Conservation (phyloP, 2,888 invertebrate species). For the Acrocyrtus sp. region DNA sequence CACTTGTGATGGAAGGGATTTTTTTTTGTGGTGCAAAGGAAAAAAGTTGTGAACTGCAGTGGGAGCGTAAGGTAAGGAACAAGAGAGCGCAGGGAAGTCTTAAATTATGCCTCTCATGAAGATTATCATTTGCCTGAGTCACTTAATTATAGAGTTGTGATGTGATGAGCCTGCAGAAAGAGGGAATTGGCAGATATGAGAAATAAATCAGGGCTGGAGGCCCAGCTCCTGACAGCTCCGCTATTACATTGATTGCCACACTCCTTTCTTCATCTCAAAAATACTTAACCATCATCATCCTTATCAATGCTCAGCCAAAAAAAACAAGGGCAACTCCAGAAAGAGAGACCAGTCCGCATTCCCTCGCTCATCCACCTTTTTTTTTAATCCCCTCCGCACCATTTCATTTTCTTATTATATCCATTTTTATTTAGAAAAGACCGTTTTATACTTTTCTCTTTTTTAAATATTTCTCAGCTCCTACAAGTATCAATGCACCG, state of each 20-base stretch:
- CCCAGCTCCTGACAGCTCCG: constrained; percentile 52
- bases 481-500: too few species aligned
- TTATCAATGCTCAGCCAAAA: constrained; percentile 10
- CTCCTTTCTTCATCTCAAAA: constrained; percentile 51
- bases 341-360: too few species aligned
- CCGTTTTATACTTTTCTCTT: too few species aligned
- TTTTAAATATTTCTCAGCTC: too few species aligned
- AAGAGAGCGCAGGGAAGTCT: constrained; percentile 46
- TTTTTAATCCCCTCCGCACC: too few species aligned
- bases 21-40: too few species aligned
- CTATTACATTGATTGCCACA: constrained; percentile 55
- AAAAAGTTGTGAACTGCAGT: too few species aligned
- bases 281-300: constrained; percentile 26
- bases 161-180: constrained; percentile 54
- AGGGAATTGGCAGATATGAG: constrained; percentile 55
- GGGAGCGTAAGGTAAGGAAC: constrained; percentile 41
- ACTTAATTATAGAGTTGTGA: constrained; percentile 55
- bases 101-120: constrained; percentile 54
- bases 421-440: too few species aligned
- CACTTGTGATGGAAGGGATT: too few species aligned
- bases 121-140: constrained; percentile 54
- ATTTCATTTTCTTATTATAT: too few species aligned
- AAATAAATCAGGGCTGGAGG: constrained; percentile 55
- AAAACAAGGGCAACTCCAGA: too few species aligned
- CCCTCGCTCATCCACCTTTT: too few species aligned